Base-by-base conservation (phyloP, 1,140 invertebrate genomes). In the honey bee (Apis mellifera) region DNA sequence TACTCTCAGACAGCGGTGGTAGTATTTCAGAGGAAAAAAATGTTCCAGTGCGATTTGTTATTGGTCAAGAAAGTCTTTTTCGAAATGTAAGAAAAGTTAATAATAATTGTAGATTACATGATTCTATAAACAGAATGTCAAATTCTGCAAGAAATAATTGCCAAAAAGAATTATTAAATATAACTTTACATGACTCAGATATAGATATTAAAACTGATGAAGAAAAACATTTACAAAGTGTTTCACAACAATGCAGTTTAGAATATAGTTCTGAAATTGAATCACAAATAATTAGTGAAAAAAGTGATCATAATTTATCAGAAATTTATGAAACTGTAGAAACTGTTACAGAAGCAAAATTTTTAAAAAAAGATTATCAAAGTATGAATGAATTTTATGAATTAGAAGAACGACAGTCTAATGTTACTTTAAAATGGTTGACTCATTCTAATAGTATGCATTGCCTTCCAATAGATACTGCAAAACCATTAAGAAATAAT, bases 241-340 rank as follows among this genome's bases (percentile, higher is more conserved):
- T 95, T 8, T 95, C 95, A 0, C 95, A 95, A 71, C 95, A 95
- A 72, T 95, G 95, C 62, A 95, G 94, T 64, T 89, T 97, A 54
- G 96, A 97, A 85, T 97, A 97, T 85, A 97, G 96, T 79, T 97
- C 97, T 50, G 97, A 96, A 32, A 95, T 97, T 71, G 96, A 97
- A 19, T 96, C 96, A 0, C 94, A 95, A 87, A 95, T 96, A 76
- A 89, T 86, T 13, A 94, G 92, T 60, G 93, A 94, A 70, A 91
- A 86, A 21, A 93, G 92, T 66, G 93, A 94, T 80, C 90, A 93
- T 70, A 92, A 94, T 88, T 83, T 94, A 50, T 91, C 93, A 1
- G 93, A 94, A 72, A 90, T 94, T 55, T 90, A 90, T 52, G 92
- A 94, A 52, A 90, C 69, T 70, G 62, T 64, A 72, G 77, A 88